Conservation (phyloP, 2,113 vertebrate genomes). For the Tetrao urogallus region DNA sequence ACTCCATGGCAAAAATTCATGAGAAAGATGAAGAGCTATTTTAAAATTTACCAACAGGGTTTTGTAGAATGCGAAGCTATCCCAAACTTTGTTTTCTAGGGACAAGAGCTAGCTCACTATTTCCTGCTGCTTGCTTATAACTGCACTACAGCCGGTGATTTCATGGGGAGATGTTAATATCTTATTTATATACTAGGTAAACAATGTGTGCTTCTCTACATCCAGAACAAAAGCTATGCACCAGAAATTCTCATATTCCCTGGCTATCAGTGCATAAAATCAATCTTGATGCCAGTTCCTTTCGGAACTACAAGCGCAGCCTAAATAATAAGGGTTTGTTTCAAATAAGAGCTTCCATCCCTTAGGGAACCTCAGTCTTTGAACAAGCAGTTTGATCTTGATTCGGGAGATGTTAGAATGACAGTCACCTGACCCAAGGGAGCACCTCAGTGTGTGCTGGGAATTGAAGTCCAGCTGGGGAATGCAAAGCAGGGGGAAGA, state of each 20-base stretch:
- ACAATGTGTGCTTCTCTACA: neutral
- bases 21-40: neutral
- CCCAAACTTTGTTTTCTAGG: slow-evolving; percentile 5
- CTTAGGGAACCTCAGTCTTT: neutral
- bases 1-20: neutral
- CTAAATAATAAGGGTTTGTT: slow-evolving; percentile 32
- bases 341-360: neutral
- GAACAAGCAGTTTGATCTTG: neutral
- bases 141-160: neutral
- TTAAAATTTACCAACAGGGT: neutral
- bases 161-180: slow-evolving; percentile 33
- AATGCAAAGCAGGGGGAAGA: neutral
- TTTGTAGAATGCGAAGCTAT: neutral
- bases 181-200: slow-evolving; percentile 42
- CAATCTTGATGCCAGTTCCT: neutral
- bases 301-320: neutral
- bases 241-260: slow-evolving; percentile 24
- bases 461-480: slow-evolving; percentile 10
- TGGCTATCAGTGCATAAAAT: slow-evolving; percentile 33
- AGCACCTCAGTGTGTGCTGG: neutral
- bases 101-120: neutral
- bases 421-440: neutral
- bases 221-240: neutral
- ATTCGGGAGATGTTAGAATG: neutral
- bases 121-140: neutral